Conservation (phyloP, 2,797 vertebrate species). For the Silurus lanzhouensis region DNA sequence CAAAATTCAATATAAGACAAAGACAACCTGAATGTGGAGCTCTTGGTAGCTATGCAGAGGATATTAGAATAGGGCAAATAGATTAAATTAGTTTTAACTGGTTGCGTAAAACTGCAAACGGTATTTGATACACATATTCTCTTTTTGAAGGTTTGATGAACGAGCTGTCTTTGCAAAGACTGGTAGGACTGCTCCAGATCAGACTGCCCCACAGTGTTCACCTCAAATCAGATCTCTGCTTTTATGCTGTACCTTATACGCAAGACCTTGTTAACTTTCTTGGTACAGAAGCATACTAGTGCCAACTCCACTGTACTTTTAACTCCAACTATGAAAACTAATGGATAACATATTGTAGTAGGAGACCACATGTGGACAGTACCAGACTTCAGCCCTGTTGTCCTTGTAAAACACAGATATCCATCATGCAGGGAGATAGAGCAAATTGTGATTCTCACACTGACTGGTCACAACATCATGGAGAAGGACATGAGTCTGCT, state of each 20-base stretch:
- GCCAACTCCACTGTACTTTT: no score
- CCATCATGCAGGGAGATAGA: not conserved
- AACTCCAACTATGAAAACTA: not conserved
- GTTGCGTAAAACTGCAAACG: not conserved
- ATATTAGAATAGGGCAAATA: not conserved
- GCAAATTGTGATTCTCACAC: conserved; percentile 1
- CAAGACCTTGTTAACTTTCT: not conserved
- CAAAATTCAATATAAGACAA: not conserved
- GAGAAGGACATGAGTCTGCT: not conserved
- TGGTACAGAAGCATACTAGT: not conserved
- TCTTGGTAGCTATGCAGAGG: not conserved
- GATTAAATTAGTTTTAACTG: not conserved
- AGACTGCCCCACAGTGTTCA: not conserved
- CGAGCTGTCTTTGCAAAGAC: not conserved
- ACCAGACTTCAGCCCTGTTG: not conserved
- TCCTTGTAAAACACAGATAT: not conserved
- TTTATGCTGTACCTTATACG: not conserved
- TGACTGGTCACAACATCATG: not conserved
- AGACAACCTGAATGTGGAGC: not conserved
- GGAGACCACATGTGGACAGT: not conserved
- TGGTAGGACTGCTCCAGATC: not conserved
- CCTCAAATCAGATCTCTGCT: conserved; percentile 6
- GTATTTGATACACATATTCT: not conserved
- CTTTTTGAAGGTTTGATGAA: conserved; percentile 16
- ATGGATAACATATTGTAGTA: not conserved